These are phyloP conservation scores for Caenorhabditis parvicauda DNA, from an alignment of 2,888 invertebrate genomes.

Conservation along the genomic window DNA sequence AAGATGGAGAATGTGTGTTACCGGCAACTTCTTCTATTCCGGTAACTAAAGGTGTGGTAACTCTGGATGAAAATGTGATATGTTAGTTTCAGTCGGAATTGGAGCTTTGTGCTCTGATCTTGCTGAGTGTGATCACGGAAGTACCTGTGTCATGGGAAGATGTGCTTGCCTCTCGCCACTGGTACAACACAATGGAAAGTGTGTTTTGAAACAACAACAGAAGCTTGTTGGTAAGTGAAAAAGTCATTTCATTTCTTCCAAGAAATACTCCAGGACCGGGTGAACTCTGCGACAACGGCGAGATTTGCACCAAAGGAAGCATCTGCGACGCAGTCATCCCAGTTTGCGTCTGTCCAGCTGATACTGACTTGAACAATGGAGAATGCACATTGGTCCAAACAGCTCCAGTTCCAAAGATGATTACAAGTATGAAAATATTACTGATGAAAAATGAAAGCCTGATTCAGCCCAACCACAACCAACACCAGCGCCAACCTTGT, in stretches of 20 bases:
- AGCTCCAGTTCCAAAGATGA: not conserved
- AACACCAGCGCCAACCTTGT: conserved; percentile 21
- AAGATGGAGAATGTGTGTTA: conserved; percentile 53
- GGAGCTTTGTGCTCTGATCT: conserved; percentile 54
- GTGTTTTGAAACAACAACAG: conserved; percentile 42
- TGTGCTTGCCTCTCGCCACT: conserved; percentile 56
- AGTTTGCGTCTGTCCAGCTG: conserved; percentile 58
- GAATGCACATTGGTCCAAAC: conserved; percentile 40
- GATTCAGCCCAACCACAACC: conserved; percentile 3
- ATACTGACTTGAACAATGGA: conserved; percentile 53
- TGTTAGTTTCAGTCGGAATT: conserved; percentile 54
- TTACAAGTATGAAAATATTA: not conserved
- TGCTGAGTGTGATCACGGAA: conserved; percentile 50
- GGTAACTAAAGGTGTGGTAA: conserved; percentile 37
- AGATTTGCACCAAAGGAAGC: conserved; percentile 53
- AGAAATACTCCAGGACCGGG: conserved; percentile 38
- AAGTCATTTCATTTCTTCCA: conserved; percentile 1
- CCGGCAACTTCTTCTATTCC: conserved; percentile 38
- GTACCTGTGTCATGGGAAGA: conserved; percentile 50
- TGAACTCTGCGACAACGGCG: conserved; percentile 55
- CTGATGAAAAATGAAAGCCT: not conserved
- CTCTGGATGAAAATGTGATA: too few relatives aligned
- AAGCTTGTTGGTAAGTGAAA: conserved; percentile 25
- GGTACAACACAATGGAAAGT: conserved; percentile 54
- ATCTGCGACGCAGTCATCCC: conserved; percentile 56